Evolutionary conservation across 1,140 invertebrate species (phyloP), one percentile per base, ranked within the genome.

Genomic region (Pseudomyrmex flavicornis): DNA sequence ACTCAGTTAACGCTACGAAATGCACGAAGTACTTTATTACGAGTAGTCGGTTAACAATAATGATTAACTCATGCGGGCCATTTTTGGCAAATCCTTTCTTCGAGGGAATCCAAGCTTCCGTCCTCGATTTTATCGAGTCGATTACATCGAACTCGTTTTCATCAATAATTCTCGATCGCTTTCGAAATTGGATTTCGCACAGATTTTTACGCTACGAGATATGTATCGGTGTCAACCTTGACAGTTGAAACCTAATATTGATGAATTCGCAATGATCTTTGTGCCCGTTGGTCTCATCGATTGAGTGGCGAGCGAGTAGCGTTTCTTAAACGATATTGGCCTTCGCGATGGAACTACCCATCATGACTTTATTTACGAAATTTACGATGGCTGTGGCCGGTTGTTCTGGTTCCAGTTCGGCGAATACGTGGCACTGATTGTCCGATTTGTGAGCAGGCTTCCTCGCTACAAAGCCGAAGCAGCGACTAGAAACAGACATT

Each of bases 351-450:
- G 94, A 93, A 79, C 91, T 95, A 5, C 95, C 95, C 94, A 96
- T 96, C 95, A 97, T 95, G 69, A 99, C 97, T 95, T 98, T 99
- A 92, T 98, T 98, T 50, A 99, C 98, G 94, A 99, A 99, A 93
- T 98, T 98, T 74, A 99, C 98, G 91, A 99, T 99, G 52, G 98
- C 98, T 52, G 97, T 97, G 10, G 98, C 98, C 2, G 98, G 98
- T 91, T 99, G 98, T 91, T 98, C 98, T 10, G 98, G 97, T 91
- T 99, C 98, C 48, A 99, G 95, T 94, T 99, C 99, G 15, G 98
- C 98, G 94, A 99, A 99, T 61, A 99, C 95, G 95, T 99, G 98
- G 94, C 98, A 99, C 93, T 98, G 97, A 95, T 99, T 99, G 93
- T 99, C 98, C 52, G 96, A 96, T 85, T 96, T 96, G 77, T 96